Percentiles rank a stretch among this genome's conserved stretches.
phyloP scores from a whole-genome alignment of 2,888 invertebrate genomes.

The Stenchaetothrips biformis region DNA sequence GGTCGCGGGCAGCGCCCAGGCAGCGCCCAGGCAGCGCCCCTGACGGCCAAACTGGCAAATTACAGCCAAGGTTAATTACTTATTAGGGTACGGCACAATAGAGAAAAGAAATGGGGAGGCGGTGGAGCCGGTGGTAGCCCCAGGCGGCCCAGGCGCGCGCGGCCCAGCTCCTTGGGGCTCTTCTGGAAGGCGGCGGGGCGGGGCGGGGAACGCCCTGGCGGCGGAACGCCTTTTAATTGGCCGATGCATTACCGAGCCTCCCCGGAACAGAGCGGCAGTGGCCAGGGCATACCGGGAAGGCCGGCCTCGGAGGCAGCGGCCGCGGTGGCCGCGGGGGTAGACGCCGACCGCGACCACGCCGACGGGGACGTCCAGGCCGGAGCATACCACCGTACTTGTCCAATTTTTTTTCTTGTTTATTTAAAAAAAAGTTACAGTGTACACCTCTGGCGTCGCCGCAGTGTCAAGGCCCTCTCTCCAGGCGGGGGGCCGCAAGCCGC shows the following conservation, averaged over 20 bases:
- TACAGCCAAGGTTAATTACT: slow-evolving; percentile 23
- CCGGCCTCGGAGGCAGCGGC: too few relatives aligned
- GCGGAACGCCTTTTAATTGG: slow-evolving; percentile 15
- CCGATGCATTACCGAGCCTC: neutral
- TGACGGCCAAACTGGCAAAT: slow-evolving; percentile 20
- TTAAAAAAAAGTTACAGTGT: too few relatives aligned
- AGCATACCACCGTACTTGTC: too few relatives aligned
- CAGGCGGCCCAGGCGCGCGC: too few relatives aligned
- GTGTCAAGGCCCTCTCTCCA: too few relatives aligned
- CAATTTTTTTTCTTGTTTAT: too few relatives aligned
- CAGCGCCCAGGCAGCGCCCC: slow-evolving; percentile 18
- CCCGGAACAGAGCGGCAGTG: neutral
- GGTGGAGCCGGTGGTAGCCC: too few relatives aligned
- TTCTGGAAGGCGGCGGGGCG: neutral
- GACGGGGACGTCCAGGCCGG: neutral
- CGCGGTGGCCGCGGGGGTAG: too few relatives aligned
- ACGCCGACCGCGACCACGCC: neutral
- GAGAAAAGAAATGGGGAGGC: neutral
- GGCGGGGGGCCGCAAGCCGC: too few relatives aligned
- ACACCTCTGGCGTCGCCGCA: too few relatives aligned
- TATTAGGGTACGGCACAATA: slow-evolving; percentile 11
- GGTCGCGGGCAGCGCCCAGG: slow-evolving; percentile 17
- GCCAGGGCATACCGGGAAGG: neutral
- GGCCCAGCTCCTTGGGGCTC: too few relatives aligned
- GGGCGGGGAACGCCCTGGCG: too few relatives aligned